These are phyloP conservation scores for Odocoileus hemionus DNA, from an alignment of 2,113 vertebrate genomes.

Conservation along the genomic window DNA sequence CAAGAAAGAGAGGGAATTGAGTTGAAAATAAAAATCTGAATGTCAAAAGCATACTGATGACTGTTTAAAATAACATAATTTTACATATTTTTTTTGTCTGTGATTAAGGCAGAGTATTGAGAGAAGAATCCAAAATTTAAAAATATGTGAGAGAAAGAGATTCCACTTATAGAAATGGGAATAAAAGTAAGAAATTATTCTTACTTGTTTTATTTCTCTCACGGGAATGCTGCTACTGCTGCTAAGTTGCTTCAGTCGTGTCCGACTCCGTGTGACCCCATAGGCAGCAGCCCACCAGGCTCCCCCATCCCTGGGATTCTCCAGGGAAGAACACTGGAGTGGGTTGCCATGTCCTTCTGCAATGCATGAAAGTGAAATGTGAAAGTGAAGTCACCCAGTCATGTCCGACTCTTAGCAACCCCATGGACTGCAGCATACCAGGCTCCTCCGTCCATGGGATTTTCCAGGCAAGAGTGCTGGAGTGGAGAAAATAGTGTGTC, in stretches of 20 bases:
- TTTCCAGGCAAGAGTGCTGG: too few relatives aligned
- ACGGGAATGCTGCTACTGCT: neutral
- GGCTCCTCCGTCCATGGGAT: too few relatives aligned
- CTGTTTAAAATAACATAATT: neutral
- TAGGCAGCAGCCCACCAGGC: too few relatives aligned
- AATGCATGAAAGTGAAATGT: too few relatives aligned
- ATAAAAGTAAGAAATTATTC: neutral
- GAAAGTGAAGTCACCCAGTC: too few relatives aligned
- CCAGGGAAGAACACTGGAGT: too few relatives aligned
- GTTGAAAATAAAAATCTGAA: neutral
- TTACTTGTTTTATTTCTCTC: neutral
- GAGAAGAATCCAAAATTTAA: neutral
- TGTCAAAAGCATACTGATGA: neutral
- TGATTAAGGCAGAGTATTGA: neutral
- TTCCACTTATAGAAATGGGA: neutral
- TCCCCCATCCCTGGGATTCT: too few relatives aligned
- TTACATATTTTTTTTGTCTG: neutral
- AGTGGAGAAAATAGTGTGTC: neutral
- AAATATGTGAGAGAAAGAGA: neutral
- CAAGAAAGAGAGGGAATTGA: neutral
- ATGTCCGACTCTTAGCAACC: too few relatives aligned
- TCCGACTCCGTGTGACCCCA: too few relatives aligned
- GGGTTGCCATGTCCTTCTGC: too few relatives aligned
- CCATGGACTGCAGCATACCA: too few relatives aligned
- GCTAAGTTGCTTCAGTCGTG: too few relatives aligned